Base-by-base conservation (phyloP, 23 tunicate species). In the Ciona savignyi region DNA sequence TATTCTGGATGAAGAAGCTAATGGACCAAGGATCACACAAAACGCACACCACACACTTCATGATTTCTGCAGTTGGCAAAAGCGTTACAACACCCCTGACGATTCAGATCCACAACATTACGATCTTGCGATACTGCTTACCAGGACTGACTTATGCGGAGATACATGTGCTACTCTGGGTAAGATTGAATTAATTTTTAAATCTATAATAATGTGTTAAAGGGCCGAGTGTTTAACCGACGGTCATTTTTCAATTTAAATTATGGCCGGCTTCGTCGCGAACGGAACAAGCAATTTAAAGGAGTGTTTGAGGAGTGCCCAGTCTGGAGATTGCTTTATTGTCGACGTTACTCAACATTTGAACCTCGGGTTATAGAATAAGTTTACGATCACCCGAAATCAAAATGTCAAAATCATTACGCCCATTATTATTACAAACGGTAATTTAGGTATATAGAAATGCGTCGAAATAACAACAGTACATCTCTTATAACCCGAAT, bases 41-140 rank as follows among this genome's bases (percentile, higher is more conserved):
- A 80, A 85, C 66, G 97, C 97, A 6, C 85, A 76, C 15, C 82
- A 72, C 60, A 74, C 87, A 1, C 80, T 91, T 24, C 75, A 83
- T n/a, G 85, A 91, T 26, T 91, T 91, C 74, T 91, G 97, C 86
- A 23, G 30, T 1, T 91, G 97, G 97, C 97, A 91, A 51, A 91
- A 71, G 33, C 72, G 75, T 26, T 65, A 80, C 74, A 80, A 81
- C 72, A 74, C 83, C 20, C 83, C 97, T 0, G 97, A 91, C 67
- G 87, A 91, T 49, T 63, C 77, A 20, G 70, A 83, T 35, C 91
- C 97, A 3, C 74, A 85, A 27, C 97, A 91, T 51, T 80, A 70
- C 60, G 97, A 91, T 66, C 69, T 91, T 42, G 91, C 97, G 23
- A 78, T 91, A 25, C 62, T 91, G 60, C 71, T 91, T 22, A 91